Percentiles rank a stretch among this genome's conserved stretches.
phyloP scores from a whole-genome alignment of 2,113 vertebrate species.

The human (Homo sapiens) region DNA sequence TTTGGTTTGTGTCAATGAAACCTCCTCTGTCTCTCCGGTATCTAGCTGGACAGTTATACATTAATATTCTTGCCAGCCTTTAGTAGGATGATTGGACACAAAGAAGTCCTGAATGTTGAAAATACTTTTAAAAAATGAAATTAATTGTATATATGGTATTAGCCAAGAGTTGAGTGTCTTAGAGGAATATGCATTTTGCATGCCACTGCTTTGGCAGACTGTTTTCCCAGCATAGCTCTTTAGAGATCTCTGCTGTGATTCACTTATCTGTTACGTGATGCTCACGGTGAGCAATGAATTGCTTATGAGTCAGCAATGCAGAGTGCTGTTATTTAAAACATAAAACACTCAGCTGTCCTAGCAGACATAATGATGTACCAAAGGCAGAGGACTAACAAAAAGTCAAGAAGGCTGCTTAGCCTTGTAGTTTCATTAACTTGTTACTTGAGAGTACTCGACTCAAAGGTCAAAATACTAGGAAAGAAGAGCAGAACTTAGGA shows the following conservation, averaged over 20 bases:
- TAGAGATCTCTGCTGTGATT: not conserved
- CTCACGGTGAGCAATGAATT: not conserved
- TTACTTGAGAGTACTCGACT: conserved; percentile 7
- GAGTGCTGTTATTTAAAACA: conserved; percentile 41
- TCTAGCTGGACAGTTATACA: not conserved
- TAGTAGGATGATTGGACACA: not conserved
- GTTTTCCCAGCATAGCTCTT: not conserved
- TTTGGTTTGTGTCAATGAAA: not conserved
- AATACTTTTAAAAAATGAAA: not conserved
- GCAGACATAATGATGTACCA: conserved; percentile 24
- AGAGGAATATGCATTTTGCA: not conserved
- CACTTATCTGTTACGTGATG: not conserved
- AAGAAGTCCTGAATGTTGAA: not conserved
- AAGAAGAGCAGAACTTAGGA: not conserved
- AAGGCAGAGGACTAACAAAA: conserved; percentile 15
- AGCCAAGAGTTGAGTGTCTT: not conserved
- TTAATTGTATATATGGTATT: not conserved
- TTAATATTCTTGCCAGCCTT: not conserved
- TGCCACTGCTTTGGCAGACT: not conserved
- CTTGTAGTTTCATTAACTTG: conserved; percentile 17
- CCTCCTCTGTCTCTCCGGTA: not conserved
- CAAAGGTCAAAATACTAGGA: conserved; percentile 28
- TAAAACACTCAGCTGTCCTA: conserved; percentile 27
- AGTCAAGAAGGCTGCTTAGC: not conserved
- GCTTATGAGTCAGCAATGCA: conserved; percentile 38